Evolutionary conservation across 2,797 vertebrate genomes (phyloP).

Genomic region (Dendrocincla tyrannina): DNA sequence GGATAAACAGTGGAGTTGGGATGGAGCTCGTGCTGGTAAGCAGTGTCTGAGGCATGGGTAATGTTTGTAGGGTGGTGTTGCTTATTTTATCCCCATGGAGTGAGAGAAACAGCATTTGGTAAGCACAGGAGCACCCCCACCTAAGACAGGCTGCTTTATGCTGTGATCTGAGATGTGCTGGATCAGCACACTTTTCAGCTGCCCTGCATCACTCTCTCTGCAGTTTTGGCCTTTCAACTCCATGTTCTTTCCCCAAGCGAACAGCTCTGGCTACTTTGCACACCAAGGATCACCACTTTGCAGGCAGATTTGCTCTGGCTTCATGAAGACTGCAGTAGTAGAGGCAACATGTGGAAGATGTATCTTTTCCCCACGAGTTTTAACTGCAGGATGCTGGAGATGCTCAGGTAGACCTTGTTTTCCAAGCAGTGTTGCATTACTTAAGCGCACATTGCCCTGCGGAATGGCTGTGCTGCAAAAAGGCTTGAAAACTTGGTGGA

Average conservation of each 20-base stretch:
- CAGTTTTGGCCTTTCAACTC: not conserved
- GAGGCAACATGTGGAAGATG: not conserved
- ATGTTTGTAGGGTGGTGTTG: not conserved
- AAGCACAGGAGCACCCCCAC: not conserved
- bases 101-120: not conserved
- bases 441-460: not conserved
- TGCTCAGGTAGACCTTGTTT: not conserved
- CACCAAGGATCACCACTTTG: rapidly evolving
- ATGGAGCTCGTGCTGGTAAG: not conserved
- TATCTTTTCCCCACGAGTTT: not conserved
- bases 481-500: not conserved
- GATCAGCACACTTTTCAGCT: not conserved
- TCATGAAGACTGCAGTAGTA: not conserved
- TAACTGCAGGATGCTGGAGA: not conserved
- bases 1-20: not conserved
- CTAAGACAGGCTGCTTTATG: not conserved
- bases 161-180: not conserved
- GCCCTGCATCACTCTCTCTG: not conserved
- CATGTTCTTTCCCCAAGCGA: not conserved
- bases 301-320: not conserved
- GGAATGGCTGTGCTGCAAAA: not conserved
- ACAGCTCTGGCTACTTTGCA: not conserved
- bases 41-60: not conserved
- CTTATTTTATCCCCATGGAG: not conserved
- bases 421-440: not conserved